Conservation (phyloP, 2,888 invertebrate genomes). For the Acrobasis consociella region DNA sequence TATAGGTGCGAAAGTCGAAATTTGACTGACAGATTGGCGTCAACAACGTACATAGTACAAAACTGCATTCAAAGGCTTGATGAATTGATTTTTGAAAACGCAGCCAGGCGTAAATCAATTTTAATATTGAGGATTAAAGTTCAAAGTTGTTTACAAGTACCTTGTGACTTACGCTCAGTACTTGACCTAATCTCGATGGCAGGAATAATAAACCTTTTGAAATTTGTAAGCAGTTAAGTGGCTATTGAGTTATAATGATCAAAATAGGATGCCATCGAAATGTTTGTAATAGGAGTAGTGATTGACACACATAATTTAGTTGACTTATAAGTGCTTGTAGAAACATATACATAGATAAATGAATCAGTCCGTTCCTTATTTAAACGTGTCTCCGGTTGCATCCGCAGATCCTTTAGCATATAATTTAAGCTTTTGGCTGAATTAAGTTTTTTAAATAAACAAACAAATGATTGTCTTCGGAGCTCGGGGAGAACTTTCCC, state of each 20-base stretch:
- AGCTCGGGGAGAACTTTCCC: too few relatives aligned
- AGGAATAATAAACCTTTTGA: neutral
- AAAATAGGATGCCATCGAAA: neutral
- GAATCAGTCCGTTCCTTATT: too few relatives aligned
- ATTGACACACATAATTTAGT: neutral
- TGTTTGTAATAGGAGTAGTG: neutral
- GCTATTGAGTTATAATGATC: neutral
- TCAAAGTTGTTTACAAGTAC: constrained; percentile 7
- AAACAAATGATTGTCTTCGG: too few relatives aligned
- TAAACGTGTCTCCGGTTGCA: too few relatives aligned
- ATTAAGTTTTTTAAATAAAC: too few relatives aligned
- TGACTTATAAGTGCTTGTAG: neutral
- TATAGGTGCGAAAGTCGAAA: constrained; percentile 26
- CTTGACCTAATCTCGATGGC: constrained; percentile 1
- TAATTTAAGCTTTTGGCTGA: too few relatives aligned
- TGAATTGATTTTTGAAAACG: constrained; percentile 50
- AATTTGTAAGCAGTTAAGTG: constrained; percentile 4
- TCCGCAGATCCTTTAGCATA: too few relatives aligned
- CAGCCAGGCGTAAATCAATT: constrained; percentile 31
- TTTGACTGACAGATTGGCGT: constrained; percentile 18
- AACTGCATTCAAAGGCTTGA: constrained; percentile 44
- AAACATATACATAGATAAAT: too few relatives aligned
- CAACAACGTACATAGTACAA: constrained; percentile 48
- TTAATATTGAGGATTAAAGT: constrained; percentile 21
- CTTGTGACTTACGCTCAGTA: neutral